phyloP scores from a whole-genome alignment of 2,113 vertebrate species.

The Diadophis punctatus region DNA sequence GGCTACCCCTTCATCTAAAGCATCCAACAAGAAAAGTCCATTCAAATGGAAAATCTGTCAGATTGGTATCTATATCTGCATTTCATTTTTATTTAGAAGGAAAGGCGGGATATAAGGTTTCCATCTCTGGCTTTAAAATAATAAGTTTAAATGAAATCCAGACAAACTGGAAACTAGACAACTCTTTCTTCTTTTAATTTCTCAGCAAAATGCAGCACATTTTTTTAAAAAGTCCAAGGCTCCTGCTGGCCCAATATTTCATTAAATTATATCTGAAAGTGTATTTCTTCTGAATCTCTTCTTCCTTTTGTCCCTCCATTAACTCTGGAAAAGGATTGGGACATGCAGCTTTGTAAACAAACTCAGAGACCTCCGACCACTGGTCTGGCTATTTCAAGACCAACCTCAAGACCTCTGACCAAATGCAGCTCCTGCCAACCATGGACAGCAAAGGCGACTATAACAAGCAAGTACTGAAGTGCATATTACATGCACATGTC shows the following conservation, averaged over 20 bases:
- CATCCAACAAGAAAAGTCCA: slow-evolving; percentile 33
- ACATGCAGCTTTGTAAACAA: neutral
- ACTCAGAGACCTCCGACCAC: neutral
- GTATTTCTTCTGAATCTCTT: neutral
- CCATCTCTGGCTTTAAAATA: slow-evolving; percentile 33
- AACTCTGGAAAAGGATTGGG: neutral
- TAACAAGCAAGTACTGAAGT: neutral
- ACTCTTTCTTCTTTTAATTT: slow-evolving; percentile 22
- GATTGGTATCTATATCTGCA: slow-evolving; percentile 31
- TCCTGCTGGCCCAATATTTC: slow-evolving; percentile 5
- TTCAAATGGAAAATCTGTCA: slow-evolving; percentile 25
- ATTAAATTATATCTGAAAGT: slow-evolving; percentile 12
- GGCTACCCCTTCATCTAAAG: slow-evolving; percentile 26
- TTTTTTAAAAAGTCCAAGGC: neutral
- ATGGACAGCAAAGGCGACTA: neutral
- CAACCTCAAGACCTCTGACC: neutral
- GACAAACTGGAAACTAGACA: slow-evolving; percentile 38
- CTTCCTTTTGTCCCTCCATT: neutral
- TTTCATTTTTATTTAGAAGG: slow-evolving; percentile 23
- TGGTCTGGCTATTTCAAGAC: neutral
- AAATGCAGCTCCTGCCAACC: neutral
- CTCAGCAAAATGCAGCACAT: slow-evolving; percentile 15
- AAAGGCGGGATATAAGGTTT: neutral
- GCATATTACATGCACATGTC: neutral
- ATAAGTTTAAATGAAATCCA: slow-evolving; percentile 50